Evolutionary conservation across 2,113 vertebrate genomes (phyloP), one percentile per base, ranked within the genome.

Genomic region (Sylvia atricapilla): DNA sequence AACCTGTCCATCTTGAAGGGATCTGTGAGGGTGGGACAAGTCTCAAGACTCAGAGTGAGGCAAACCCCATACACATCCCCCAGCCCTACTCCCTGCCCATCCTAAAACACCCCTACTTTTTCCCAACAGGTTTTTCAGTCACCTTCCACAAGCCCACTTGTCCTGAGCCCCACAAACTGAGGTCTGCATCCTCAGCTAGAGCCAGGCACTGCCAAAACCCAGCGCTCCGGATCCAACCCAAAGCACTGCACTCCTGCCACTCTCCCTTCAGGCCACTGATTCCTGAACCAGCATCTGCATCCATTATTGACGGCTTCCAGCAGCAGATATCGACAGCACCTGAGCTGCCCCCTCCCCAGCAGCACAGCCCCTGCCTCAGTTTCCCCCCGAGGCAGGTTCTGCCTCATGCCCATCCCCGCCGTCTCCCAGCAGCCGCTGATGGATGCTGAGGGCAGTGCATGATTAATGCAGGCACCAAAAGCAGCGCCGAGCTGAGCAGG

Each of bases 381-480:
- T 91, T 96, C 93, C 87, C 84, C 52, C 55, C 12, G 8, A 28
- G 39, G 20, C 20, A 33, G 30, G 41, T 14, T 44, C 49, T 68
- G 10, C 53, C 46, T 37, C 17, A 2, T 41, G 53, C 83, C 89
- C 5, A 0, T 79, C 73, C 75, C 66, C 4, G 4, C 76, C 17
- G 6, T 8, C 73, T 75, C 74, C 69, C 46, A 43, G 81, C 91
- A 86, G 91, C 47, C 1, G 9, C 84, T 52, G 96, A 50, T 3
- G 83, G 92, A 93, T 74, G 76, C 90, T 62, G 8, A 93, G 73
- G 60, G 58, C 77, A 88, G 84, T 3, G 0, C 79, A 46, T 94
- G 94, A 95, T 96, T 97, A 93, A 97, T 93, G 87, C 87, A 95
- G 74, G 85, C 93, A 82, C 94, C 90, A 33, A 84, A 87, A 92